A percentile compares a stretch with the other conserved stretches of the same genome.
Conservation (phyloP, 2,113 vertebrate species). For the Eulacestoma nigropectus region DNA sequence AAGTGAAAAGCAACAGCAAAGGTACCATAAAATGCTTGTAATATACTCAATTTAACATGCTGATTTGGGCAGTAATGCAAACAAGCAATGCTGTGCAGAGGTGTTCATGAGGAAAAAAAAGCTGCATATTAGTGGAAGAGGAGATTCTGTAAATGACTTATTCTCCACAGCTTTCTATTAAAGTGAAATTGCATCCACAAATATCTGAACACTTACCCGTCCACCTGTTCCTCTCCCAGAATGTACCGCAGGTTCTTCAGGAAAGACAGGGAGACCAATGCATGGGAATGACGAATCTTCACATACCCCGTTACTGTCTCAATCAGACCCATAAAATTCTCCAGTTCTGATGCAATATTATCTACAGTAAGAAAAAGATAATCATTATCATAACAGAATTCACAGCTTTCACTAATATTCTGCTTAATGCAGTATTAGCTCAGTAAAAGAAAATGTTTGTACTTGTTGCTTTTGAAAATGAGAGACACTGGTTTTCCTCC, state of each 20-base stretch:
- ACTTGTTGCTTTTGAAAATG: neutral
- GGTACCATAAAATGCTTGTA: neutral
- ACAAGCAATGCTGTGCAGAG: neutral
- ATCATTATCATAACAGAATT: neutral
- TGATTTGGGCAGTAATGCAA: neutral
- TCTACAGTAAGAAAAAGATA: conserved; percentile 56
- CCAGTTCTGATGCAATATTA: conserved; percentile 96
- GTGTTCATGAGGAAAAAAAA: neutral
- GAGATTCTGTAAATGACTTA: neutral
- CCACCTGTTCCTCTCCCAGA: conserved; percentile 88
- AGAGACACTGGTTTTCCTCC: neutral
- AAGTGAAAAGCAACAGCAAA: neutral
- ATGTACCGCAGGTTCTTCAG: conserved; percentile 92
- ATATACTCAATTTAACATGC: neutral
- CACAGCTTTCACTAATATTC: neutral
- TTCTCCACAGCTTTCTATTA: neutral
- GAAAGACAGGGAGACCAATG: conserved; percentile 91
- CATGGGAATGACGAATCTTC: conserved; percentile 94
- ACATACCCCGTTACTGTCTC: conserved; percentile 93
- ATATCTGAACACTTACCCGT: conserved; percentile 75
- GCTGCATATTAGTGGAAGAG: neutral
- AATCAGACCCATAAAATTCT: conserved; percentile 96
- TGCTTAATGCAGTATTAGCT: neutral
- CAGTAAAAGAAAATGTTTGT: neutral
- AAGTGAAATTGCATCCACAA: neutral